Conservation (phyloP, 2,888 invertebrate species). For the Aphidius colemani region DNA sequence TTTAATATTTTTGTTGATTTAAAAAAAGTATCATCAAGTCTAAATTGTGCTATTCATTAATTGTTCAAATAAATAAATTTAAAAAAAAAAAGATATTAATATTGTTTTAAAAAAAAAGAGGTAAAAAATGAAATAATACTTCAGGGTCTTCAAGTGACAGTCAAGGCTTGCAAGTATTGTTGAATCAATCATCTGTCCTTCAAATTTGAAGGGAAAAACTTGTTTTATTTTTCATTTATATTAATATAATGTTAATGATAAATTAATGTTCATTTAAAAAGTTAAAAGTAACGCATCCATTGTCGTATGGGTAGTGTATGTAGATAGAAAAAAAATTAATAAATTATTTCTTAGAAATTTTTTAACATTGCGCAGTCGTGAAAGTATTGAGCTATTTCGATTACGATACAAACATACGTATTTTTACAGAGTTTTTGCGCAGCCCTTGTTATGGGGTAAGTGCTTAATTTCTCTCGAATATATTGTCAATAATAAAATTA, state of each 20-base stretch:
- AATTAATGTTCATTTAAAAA: neutral
- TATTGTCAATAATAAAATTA: constrained; percentile 28
- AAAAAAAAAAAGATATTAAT: neutral
- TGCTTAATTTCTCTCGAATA: constrained; percentile 36
- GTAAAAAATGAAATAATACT: too few relatives aligned
- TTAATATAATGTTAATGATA: neutral
- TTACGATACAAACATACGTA: neutral
- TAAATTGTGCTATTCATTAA: neutral
- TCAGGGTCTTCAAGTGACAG: neutral
- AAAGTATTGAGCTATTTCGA: constrained; percentile 50
- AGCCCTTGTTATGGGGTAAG: constrained; percentile 56
- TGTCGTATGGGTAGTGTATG: neutral
- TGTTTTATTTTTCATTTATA: neutral
- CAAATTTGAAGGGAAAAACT: neutral
- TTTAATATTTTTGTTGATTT: too few relatives aligned
- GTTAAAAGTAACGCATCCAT: neutral
- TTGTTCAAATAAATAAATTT: neutral
- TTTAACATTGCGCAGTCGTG: constrained; percentile 47
- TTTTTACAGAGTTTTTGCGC: constrained; percentile 45
- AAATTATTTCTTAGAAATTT: neutral
- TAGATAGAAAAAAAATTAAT: neutral
- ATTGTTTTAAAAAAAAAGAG: too few relatives aligned
- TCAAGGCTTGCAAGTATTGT: constrained; percentile 10
- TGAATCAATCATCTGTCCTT: constrained; percentile 10
- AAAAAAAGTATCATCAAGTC: neutral